Evolutionary conservation across 1,140 invertebrate species (phyloP).

Genomic region (Cecropterus lyciades): DNA sequence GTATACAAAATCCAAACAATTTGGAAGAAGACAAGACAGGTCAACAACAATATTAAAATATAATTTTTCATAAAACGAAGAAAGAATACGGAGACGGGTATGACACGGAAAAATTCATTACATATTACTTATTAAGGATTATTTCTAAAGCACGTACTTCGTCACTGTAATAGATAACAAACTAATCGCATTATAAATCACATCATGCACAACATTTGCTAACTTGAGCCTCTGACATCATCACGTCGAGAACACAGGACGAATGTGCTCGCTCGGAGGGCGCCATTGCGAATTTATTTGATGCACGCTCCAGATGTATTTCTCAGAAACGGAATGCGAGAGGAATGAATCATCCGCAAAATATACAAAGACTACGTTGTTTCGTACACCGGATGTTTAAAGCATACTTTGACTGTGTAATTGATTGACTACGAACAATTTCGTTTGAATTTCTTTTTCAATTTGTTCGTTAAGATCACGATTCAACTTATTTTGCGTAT

Average conservation of each 20-base stretch:
- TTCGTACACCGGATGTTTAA: conserved; percentile 24
- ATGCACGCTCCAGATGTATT: conserved; percentile 36
- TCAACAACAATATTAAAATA: no score
- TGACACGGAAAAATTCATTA: no score
- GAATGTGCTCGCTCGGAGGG: conserved; percentile 13
- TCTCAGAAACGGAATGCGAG: conserved; percentile 17
- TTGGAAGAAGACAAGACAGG: no score
- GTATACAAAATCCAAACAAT: no score
- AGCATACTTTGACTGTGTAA: conserved; percentile 13
- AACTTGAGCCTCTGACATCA: conserved; percentile 45
- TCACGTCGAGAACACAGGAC: conserved; percentile 16
- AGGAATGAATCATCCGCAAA: conserved; percentile 29
- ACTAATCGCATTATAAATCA: conserved; percentile 35
- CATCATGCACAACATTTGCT: conserved; percentile 39
- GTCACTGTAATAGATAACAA: no score
- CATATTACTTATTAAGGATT: no score
- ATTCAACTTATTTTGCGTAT: neutral
- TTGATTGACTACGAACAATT: conserved; percentile 11
- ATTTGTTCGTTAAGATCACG: conserved; percentile 8
- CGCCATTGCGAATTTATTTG: conserved; percentile 22
- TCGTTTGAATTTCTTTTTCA: neutral
- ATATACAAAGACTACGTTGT: conserved; percentile 12
- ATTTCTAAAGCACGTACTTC: no score
- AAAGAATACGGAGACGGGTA: no score
- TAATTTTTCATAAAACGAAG: no score